phyloP scores from a whole-genome alignment of 2,797 vertebrate genomes.

The Pterois miles region DNA sequence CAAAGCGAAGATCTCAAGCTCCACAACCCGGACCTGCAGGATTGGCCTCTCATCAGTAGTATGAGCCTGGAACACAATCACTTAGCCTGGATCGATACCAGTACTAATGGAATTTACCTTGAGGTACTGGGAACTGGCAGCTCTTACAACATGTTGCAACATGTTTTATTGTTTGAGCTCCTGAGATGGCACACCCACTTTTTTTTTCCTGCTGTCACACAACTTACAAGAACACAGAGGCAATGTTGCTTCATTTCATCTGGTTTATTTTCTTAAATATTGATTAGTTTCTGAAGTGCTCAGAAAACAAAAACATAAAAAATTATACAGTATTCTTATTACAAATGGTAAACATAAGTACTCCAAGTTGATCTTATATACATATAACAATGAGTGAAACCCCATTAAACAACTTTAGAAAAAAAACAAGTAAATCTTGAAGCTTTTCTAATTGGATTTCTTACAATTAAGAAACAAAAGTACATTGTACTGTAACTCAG shows the following conservation, averaged over 20 bases:
- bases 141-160: conserved; percentile 80
- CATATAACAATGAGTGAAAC: conserved; percentile 97
- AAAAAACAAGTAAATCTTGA: conserved; percentile 93
- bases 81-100: conserved; percentile 64
- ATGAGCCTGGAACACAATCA: conserved; percentile 62
- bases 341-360: conserved; percentile 99
- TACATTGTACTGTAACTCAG: conserved; percentile 92
- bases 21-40: conserved; percentile 2
- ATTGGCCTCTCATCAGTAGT: conserved; percentile 35
- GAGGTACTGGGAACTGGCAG: conserved; percentile 64
- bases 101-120: conserved; percentile 79
- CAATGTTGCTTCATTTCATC: conserved; percentile 78
- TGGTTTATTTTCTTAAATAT: conserved; percentile 98
- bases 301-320: conserved; percentile 94
- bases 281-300: conserved; percentile 89
- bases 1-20: conserved; percentile 4
- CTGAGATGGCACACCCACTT: conserved; percentile 70
- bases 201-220: conserved; percentile 20
- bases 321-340: conserved; percentile 93
- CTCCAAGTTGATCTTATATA: conserved; percentile 98
- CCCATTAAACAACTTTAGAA: conserved; percentile 95
- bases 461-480: conserved; percentile 91
- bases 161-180: conserved; percentile 77
- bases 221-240: conserved; percentile 66
- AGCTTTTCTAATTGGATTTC: conserved; percentile 92